These are phyloP conservation scores for Melanostigma gelatinosum DNA, from an alignment of 2,113 vertebrate species.

Conservation along the genomic window DNA sequence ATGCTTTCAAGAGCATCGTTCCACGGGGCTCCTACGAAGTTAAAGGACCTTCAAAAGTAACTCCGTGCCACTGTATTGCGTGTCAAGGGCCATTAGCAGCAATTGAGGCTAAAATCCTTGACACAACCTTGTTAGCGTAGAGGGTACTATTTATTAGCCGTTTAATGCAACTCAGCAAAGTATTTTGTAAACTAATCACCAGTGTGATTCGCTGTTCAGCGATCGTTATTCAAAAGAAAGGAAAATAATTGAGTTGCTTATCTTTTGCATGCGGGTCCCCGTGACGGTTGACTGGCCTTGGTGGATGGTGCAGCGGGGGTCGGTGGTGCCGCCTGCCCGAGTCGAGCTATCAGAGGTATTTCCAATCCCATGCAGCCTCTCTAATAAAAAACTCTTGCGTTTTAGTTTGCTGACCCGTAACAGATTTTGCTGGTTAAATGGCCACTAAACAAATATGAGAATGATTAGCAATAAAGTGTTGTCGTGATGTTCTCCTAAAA, in stretches of 20 bases:
- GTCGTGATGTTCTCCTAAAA: background rate
- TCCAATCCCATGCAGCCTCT: constrained; percentile 6
- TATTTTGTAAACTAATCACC: constrained; percentile 30
- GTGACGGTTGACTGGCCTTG: constrained; percentile 16
- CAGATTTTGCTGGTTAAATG: background rate
- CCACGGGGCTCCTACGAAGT: constrained; percentile 34
- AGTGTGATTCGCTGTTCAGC: constrained; percentile 9
- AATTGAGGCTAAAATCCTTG: constrained; percentile 52
- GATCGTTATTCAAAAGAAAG: constrained; percentile 20
- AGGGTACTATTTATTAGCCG: constrained; percentile 52
- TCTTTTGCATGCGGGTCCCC: background rate
- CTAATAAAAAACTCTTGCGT: constrained; percentile 1
- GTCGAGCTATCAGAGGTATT: constrained; percentile 24
- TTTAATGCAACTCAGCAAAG: constrained; percentile 55
- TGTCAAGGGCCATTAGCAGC: constrained; percentile 62
- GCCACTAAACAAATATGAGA: background rate
- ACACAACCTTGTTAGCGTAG: constrained; percentile 56
- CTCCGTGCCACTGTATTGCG: constrained; percentile 50
- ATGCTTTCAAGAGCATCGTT: constrained; percentile 53
- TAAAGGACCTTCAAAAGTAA: constrained; percentile 56
- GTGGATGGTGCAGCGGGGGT: constrained; percentile 7
- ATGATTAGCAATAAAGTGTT: background rate
- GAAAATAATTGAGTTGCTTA: constrained; percentile 5
- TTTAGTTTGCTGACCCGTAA: background rate
- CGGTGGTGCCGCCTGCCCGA: constrained; percentile 12